Evolutionary conservation across 2,888 invertebrate species (phyloP), one percentile per base, ranked within the genome.

Genomic region (Melitaea athalia): DNA sequence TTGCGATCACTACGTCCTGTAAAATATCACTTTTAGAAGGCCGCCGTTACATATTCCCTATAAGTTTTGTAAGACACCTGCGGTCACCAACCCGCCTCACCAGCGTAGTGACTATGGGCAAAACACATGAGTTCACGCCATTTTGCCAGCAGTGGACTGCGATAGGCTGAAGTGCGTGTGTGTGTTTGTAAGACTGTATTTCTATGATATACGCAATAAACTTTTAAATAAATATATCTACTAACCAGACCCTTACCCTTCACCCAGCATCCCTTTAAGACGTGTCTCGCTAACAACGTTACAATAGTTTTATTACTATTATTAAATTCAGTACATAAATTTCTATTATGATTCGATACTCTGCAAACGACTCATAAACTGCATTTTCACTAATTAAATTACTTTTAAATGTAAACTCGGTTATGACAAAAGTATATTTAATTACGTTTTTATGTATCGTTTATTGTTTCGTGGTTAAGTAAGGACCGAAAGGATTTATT

Each of bases 251-350:
- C 67, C 69, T 17, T 14, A 52, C 53, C 70, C 69, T 68, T 62
- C 59, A 62, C 71, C 12, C 11, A 24, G 53, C 53, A 33, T 55
- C 53, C 72, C 74, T 72, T 60, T 53, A 68, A 60, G 59, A 68
- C 24, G 10, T 64, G 60, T 42, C 38, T 45, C 61, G 15, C 42
- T 69, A 64, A 71, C 66, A 33, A 43, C 38, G 52, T 59, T 71
- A 59, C 59, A 64, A 63, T 68, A 69, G 71, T 77, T 79, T 79
- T 80, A 78, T 76, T 64, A 61, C 72, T 53, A 76, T 79, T 79
- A 81, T 81, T 78, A 79, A 81, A 79, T 81, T 75, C 75, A 75
- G 75, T 73, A 77, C 79, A 82, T 83, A 79, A 82, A 81, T 79
- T 76, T 72, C 73, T 69, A 69, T 72, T 73, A 65, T 59, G 57